These are phyloP conservation scores for Ceratosolen fusciceps DNA, from an alignment of 1,140 invertebrate species.

Conservation along the genomic window DNA sequence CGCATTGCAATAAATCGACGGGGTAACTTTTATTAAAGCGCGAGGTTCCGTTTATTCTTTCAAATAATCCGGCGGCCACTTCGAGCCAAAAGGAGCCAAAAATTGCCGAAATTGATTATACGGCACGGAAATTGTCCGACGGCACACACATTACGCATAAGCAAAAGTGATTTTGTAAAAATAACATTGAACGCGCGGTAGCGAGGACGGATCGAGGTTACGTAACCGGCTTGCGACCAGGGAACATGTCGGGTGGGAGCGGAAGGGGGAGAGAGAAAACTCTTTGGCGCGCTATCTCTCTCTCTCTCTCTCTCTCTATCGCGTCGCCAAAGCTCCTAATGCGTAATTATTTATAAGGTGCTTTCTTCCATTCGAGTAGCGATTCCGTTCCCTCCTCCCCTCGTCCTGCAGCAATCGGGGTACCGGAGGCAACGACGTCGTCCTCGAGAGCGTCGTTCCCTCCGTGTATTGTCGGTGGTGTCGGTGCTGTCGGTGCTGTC, in stretches of 20 bases:
- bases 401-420: neutral
- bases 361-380: neutral
- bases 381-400: neutral
- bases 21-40: slow-evolving; percentile 23
- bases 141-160: neutral
- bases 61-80: slow-evolving; percentile 13
- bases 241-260: neutral
- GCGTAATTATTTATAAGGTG: neutral
- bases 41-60: slow-evolving; percentile 38
- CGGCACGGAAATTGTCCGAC: slow-evolving; percentile 4
- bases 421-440: neutral
- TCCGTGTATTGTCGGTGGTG: neutral
- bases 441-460: too few relatives aligned
- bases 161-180: slow-evolving; percentile 41
- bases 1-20: slow-evolving; percentile 25
- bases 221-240: neutral
- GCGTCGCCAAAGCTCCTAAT: slow-evolving; percentile 27
- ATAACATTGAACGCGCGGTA: slow-evolving; percentile 15
- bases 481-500: neutral
- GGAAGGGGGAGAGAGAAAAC: slow-evolving; percentile 1
- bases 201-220: slow-evolving; percentile 18
- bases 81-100: neutral
- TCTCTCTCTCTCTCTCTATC: too few relatives aligned
- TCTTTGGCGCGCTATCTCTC: neutral
- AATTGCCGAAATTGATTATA: slow-evolving; percentile 32